Conservation (phyloP, 2,113 vertebrate species). For the Thunnus maccoyii region DNA sequence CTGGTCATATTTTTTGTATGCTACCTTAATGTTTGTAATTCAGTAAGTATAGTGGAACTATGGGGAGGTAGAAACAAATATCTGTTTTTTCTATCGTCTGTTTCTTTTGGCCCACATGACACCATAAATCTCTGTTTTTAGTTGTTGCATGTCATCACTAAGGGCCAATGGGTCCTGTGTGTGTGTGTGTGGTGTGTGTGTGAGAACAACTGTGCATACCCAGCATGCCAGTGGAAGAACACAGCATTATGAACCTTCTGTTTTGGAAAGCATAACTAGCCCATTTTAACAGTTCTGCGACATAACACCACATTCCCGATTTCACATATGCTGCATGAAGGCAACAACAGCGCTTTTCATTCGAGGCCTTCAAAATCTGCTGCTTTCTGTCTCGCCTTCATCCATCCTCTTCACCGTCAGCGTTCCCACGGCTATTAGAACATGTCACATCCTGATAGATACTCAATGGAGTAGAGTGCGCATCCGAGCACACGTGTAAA, state of each 20-base stretch:
- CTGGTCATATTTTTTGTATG: too few species aligned
- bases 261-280: constrained; percentile 22
- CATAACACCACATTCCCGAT: constrained; percentile 10
- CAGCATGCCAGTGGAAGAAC: constrained; percentile 64
- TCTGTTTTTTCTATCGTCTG: constrained; percentile 17
- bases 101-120: constrained; percentile 57
- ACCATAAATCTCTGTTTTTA: constrained; percentile 59
- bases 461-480: constrained; percentile 52
- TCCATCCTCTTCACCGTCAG: constrained; percentile 58
- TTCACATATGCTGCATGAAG: constrained; percentile 20
- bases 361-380: constrained; percentile 30
- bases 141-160: constrained; percentile 44
- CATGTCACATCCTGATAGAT: constrained; percentile 64
- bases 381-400: constrained; percentile 21
- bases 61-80: background rate
- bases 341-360: constrained; percentile 10
- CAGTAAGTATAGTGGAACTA: background rate
- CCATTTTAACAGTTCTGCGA: background rate
- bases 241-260: constrained; percentile 30
- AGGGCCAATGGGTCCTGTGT: constrained; percentile 34
- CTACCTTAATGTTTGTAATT: too few species aligned
- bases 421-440: constrained; percentile 67
- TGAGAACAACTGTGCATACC: constrained; percentile 64
- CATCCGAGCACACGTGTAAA: constrained; percentile 51
- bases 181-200: constrained; percentile 19